These are phyloP conservation scores for Pitangus sulphuratus DNA, from an alignment of 2,797 vertebrate species.

Conservation along the genomic window DNA sequence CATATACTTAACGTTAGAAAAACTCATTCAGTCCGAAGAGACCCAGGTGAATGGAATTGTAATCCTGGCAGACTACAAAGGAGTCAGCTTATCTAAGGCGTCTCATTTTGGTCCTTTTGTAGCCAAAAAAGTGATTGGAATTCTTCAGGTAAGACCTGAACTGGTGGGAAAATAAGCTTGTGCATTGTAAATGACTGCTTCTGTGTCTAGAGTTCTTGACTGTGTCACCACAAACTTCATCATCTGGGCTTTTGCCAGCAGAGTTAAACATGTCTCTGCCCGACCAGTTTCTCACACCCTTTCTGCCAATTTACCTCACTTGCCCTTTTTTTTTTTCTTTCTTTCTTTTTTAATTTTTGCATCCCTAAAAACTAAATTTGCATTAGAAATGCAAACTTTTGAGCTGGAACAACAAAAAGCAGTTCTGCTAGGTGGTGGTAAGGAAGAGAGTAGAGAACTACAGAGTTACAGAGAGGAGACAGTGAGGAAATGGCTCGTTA, in stretches of 20 bases:
- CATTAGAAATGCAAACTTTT: not conserved
- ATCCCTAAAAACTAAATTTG: not conserved
- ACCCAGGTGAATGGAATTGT: constrained; percentile 98
- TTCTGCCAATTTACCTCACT: not conserved
- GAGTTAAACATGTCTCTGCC: not conserved
- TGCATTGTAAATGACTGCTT: constrained; percentile 37
- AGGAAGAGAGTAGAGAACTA: not conserved
- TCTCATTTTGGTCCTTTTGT: constrained; percentile 97
- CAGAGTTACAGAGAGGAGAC: not conserved
- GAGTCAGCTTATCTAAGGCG: constrained; percentile 96
- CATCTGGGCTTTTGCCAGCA: not conserved
- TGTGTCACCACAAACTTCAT: not conserved
- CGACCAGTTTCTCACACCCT: not conserved
- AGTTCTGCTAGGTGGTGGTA: not conserved
- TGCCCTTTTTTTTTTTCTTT: not conserved
- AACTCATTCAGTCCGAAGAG: constrained; percentile 97
- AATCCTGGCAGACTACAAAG: constrained; percentile 95
- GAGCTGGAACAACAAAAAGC: not conserved
- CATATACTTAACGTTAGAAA: constrained; percentile 96
- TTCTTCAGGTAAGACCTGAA: constrained; percentile 89
- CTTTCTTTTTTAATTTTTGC: not conserved
- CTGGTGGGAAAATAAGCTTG: not conserved
- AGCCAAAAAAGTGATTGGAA: constrained; percentile 97
- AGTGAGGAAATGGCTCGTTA: not conserved
- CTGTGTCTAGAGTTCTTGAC: constrained; percentile 20